These are phyloP conservation scores for Chaetodon trifasciatus DNA, from an alignment of 2,797 vertebrate genomes.

Conservation along the genomic window DNA sequence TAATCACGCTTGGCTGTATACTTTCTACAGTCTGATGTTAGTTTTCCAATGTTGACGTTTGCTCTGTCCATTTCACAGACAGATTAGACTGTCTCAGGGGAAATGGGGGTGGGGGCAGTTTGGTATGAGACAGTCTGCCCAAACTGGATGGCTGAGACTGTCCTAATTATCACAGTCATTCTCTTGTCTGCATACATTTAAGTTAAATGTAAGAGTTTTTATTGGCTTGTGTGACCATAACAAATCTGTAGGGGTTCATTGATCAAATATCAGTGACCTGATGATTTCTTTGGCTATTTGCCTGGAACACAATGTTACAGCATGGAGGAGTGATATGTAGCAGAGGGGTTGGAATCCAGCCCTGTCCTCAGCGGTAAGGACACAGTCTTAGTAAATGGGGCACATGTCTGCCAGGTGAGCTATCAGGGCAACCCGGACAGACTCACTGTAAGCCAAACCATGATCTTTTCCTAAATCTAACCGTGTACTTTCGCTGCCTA, in stretches of 20 bases:
- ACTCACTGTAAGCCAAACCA: too few species aligned
- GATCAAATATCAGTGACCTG: background rate
- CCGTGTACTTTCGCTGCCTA: too few species aligned
- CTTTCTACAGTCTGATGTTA: constrained; percentile 42
- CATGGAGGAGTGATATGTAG: too few species aligned
- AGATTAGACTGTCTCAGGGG: constrained; percentile 22
- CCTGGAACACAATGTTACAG: background rate
- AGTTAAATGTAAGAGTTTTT: background rate
- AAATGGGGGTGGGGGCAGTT: background rate
- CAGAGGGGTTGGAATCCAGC: too few species aligned
- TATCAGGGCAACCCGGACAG: too few species aligned
- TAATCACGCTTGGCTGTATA: constrained; percentile 48
- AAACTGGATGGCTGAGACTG: constrained; percentile 18
- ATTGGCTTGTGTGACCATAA: background rate
- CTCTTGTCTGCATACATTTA: background rate
- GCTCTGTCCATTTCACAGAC: constrained; percentile 29
- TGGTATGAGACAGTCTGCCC: constrained; percentile 27
- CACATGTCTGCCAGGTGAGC: too few species aligned
- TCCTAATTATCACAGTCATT: constrained; percentile 4
- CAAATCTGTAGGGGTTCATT: background rate
- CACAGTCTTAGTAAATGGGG: too few species aligned
- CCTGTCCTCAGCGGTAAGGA: too few species aligned
- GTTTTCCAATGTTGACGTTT: constrained; percentile 57
- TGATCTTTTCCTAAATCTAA: too few species aligned
- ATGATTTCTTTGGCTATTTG: background rate